A percentile compares a stretch with the other conserved stretches of the same genome.
Conservation (phyloP, 2,888 invertebrate species). For the Zaprionus bogoriensis region DNA sequence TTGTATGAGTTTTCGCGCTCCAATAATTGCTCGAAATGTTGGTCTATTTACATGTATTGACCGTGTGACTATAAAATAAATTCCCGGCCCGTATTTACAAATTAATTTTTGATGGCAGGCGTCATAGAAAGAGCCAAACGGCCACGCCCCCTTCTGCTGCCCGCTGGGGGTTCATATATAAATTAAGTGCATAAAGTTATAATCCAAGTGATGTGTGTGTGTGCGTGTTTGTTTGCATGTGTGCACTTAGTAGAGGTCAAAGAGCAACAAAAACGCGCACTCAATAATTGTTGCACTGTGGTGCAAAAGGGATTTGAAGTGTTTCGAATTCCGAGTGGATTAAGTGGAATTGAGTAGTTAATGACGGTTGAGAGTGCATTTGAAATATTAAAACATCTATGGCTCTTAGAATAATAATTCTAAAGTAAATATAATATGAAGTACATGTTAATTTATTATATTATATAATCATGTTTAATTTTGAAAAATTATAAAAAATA, state of each 20-base stretch:
- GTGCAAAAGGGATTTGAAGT: background rate
- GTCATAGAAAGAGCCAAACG: slow-evolving; percentile 16
- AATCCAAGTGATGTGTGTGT: background rate
- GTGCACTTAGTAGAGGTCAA: slow-evolving; percentile 23
- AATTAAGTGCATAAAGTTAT: slow-evolving; percentile 2
- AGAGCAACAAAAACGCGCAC: slow-evolving; percentile 22
- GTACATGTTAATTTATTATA: too few species aligned
- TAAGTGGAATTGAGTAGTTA: background rate
- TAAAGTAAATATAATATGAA: too few species aligned
- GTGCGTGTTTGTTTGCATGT: too few species aligned
- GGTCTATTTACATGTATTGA: slow-evolving; percentile 48
- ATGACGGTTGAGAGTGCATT: too few species aligned
- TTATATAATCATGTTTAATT: too few species aligned
- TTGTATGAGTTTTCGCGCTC: slow-evolving; percentile 48
- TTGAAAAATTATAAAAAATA: too few species aligned
- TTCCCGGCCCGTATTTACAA: slow-evolving; percentile 34
- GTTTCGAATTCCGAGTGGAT: background rate
- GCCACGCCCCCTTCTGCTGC: too few species aligned
- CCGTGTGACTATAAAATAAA: slow-evolving; percentile 48
- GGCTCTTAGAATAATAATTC: too few species aligned
- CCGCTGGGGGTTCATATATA: background rate
- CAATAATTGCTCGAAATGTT: slow-evolving; percentile 61
- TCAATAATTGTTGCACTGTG: slow-evolving; percentile 22
- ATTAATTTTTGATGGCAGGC: slow-evolving; percentile 50
- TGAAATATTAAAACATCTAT: too few species aligned